These are phyloP conservation scores for Corvus cornix DNA, from an alignment of 2,113 vertebrate genomes.

Conservation along the genomic window DNA sequence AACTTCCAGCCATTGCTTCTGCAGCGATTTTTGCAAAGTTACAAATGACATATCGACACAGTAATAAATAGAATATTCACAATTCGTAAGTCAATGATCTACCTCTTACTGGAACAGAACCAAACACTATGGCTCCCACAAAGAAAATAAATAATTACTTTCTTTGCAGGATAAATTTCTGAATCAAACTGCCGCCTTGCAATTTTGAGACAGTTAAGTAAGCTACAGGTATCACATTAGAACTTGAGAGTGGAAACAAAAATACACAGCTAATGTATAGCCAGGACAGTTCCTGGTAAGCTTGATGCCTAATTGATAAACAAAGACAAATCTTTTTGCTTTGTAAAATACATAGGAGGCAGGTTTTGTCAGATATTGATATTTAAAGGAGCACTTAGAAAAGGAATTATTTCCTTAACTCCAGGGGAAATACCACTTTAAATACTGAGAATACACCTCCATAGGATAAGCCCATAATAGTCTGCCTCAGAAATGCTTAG, in stretches of 20 bases:
- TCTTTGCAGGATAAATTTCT: background rate
- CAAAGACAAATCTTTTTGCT: background rate
- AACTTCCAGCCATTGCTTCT: background rate
- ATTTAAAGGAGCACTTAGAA: background rate
- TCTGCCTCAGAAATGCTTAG: background rate
- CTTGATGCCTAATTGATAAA: background rate
- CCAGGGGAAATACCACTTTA: background rate
- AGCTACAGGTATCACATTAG: background rate
- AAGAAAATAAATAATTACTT: background rate
- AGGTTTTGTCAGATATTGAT: background rate
- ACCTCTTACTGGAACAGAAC: background rate
- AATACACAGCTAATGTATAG: background rate
- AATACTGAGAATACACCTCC: background rate
- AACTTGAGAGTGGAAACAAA: background rate
- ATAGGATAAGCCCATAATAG: background rate
- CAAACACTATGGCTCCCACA: background rate
- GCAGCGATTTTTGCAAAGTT: background rate
- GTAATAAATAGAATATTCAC: background rate
- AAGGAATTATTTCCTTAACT: background rate
- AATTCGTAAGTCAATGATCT: background rate
- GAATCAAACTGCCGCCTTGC: background rate
- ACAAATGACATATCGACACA: background rate
- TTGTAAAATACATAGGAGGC: background rate
- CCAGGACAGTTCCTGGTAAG: background rate
- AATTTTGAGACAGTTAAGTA: background rate